These are phyloP conservation scores for Danionella cerebrum DNA, from an alignment of 2,113 vertebrate species.

Conservation along the genomic window DNA sequence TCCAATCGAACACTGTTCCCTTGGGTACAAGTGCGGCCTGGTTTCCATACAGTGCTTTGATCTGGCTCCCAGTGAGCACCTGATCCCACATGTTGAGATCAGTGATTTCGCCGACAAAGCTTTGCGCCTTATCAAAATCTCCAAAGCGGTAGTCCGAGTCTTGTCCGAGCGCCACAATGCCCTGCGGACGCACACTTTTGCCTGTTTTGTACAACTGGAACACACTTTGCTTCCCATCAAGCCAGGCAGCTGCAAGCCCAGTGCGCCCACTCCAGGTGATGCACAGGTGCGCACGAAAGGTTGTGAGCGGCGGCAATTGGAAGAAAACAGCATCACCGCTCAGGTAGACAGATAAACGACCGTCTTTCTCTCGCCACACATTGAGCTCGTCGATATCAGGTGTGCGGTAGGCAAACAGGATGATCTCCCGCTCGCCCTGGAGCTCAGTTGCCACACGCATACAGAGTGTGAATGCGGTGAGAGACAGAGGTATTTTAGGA, in stretches of 20 bases:
- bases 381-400: slow-evolving; percentile 66
- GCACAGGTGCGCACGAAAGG: slow-evolving; percentile 68
- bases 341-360: slow-evolving; percentile 60
- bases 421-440: slow-evolving; percentile 60
- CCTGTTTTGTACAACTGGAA: slow-evolving; percentile 66
- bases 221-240: slow-evolving; percentile 62
- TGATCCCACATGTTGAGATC: slow-evolving; percentile 76
- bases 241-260: slow-evolving; percentile 63
- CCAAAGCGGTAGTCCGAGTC: slow-evolving; percentile 63
- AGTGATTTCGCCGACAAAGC: slow-evolving; percentile 67
- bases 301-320: slow-evolving; percentile 57
- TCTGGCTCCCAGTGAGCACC: slow-evolving; percentile 58
- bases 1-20: slow-evolving; percentile 72
- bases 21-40: slow-evolving; percentile 50
- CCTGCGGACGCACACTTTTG: slow-evolving; percentile 57
- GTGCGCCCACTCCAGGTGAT: slow-evolving; percentile 66
- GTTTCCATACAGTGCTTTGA: slow-evolving; percentile 57
- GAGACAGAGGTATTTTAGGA: slow-evolving; percentile 58
- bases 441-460: slow-evolving; percentile 65
- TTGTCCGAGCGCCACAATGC: slow-evolving; percentile 63
- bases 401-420: slow-evolving; percentile 71
- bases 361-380: slow-evolving; percentile 66
- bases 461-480: slow-evolving; percentile 67
- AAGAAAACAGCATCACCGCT: slow-evolving; percentile 58
- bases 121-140: slow-evolving; percentile 57